These are phyloP conservation scores for Galleria mellonella DNA, from an alignment of 1,140 invertebrate genomes.

Conservation along the genomic window DNA sequence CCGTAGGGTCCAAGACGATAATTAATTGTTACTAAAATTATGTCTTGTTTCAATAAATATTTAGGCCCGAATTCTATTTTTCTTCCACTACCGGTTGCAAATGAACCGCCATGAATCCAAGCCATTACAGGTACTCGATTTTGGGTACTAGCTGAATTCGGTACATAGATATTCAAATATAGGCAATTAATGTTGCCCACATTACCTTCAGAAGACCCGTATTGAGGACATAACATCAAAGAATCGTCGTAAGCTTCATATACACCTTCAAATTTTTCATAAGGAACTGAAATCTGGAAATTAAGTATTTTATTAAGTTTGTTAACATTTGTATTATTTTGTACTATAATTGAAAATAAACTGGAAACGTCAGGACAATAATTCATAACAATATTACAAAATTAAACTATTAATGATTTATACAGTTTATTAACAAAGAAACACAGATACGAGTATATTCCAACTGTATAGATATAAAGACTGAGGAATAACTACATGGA, in stretches of 20 bases:
- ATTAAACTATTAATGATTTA: too few species aligned
- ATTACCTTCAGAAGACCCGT: constrained; percentile 7
- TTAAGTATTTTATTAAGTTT: not conserved
- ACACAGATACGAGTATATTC: too few species aligned
- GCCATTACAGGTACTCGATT: constrained; percentile 76
- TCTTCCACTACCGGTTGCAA: constrained; percentile 69
- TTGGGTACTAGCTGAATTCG: constrained; percentile 8
- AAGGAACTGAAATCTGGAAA: not conserved
- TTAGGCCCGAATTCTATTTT: constrained; percentile 62
- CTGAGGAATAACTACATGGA: too few species aligned
- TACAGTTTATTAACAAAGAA: too few species aligned
- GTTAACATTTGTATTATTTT: not conserved
- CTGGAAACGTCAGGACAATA: too few species aligned
- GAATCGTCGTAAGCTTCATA: constrained; percentile 13
- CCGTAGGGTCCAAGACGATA: constrained; percentile 77
- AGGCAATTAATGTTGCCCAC: constrained; percentile 29
- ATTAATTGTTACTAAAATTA: constrained; percentile 76
- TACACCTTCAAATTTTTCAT: constrained; percentile 8
- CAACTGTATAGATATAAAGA: too few species aligned
- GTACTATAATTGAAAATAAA: too few species aligned
- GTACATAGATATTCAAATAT: constrained; percentile 29
- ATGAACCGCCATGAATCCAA: constrained; percentile 82
- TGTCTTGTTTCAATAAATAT: constrained; percentile 69
- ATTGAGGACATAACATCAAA: constrained; percentile 12
- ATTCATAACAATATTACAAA: too few species aligned